Evolutionary conservation across 2,888 invertebrate species (phyloP).

Genomic region (Formica aserva): DNA sequence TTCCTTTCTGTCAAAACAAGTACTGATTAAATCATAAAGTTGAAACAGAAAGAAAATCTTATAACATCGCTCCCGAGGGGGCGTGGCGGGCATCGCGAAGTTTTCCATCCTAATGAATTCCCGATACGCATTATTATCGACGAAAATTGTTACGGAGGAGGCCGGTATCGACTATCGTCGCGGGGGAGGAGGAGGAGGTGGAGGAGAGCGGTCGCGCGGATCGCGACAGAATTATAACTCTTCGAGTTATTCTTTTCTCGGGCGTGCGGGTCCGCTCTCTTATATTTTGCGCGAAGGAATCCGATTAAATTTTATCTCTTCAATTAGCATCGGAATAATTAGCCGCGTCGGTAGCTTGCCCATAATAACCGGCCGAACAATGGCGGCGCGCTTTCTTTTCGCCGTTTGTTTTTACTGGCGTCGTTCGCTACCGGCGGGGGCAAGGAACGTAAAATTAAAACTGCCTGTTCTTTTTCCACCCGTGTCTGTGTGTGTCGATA

Average conservation of each 20-base stretch:
- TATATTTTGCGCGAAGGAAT: conserved; percentile 56
- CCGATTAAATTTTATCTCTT: conserved; percentile 61
- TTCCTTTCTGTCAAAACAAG: conserved; percentile 26
- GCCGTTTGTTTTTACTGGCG: conserved; percentile 51
- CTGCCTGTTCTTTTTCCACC: conserved; percentile 38
- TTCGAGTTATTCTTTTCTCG: conserved; percentile 48
- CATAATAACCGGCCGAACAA: conserved; percentile 52
- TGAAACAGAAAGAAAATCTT: conserved; percentile 41
- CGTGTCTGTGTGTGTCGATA: not conserved
- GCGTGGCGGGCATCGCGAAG: conserved; percentile 30
- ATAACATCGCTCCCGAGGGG: conserved; percentile 10
- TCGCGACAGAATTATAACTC: conserved; percentile 53
- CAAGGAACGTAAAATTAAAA: conserved; percentile 49
- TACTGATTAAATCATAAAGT: conserved; percentile 42
- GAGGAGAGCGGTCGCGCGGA: conserved; percentile 38
- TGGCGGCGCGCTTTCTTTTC: conserved; percentile 46
- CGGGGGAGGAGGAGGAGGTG: not conserved
- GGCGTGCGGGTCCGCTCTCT: conserved; percentile 15
- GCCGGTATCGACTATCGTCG: conserved; percentile 44
- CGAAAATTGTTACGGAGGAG: conserved; percentile 49
- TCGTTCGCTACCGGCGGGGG: conserved; percentile 23
- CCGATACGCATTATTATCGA: conserved; percentile 53
- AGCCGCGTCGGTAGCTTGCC: conserved; percentile 49
- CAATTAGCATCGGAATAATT: conserved; percentile 60
- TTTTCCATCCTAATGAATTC: conserved; percentile 53